Base-by-base conservation (phyloP, 2,888 invertebrate species). In the Cabera pusaria region DNA sequence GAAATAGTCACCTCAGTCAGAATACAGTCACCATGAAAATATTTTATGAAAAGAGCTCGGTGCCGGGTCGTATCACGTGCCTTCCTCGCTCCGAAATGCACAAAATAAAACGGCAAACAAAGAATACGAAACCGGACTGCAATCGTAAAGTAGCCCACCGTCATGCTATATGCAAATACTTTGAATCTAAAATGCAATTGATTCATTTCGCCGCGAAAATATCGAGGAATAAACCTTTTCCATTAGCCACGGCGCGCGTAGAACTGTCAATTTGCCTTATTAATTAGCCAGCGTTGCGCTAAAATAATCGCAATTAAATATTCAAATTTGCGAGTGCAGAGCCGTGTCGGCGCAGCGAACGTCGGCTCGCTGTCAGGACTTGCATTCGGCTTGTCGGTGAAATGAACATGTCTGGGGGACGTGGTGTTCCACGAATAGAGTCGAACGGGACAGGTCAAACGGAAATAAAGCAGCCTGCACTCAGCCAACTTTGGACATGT, bases 401-500 rank as follows among this genome's bases (percentile, higher is more conserved):
- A 81, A 74, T 72, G 77, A 81, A 85, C 83, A 81, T 67, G 82
- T 82, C 84, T 82, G 75, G 72, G 55, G 59, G 66, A 52, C 61
- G 68, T 54, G 67, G 71, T 75, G 70, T 75, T 77, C 70, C 71
- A 76, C 78, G 79, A 85, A 83, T 78, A 80, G 75, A 73, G 63
- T 79, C 76, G 76, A 81, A 72, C 77, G 75, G 68, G 81, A 77
- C 82, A 76, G 83, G 78, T 85, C 85, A 75, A 82, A 82, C 84
- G 84, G 83, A 86, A 85, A 85, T 85, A 86, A 83, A 84, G 77
- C 81, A 72, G 69, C 67, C 79, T 81, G 80, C 79, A 80, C 81
- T 83, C 80, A 75, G 65, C 73, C 64, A 77, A 86, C 70, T 85
- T 85, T 79, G 78, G 80, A 84, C 85, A 77, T 77, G 81, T 81